Evolutionary conservation across 1,140 invertebrate species (phyloP), one percentile per base, ranked within the genome.

Genomic region (Ostrea edulis): DNA sequence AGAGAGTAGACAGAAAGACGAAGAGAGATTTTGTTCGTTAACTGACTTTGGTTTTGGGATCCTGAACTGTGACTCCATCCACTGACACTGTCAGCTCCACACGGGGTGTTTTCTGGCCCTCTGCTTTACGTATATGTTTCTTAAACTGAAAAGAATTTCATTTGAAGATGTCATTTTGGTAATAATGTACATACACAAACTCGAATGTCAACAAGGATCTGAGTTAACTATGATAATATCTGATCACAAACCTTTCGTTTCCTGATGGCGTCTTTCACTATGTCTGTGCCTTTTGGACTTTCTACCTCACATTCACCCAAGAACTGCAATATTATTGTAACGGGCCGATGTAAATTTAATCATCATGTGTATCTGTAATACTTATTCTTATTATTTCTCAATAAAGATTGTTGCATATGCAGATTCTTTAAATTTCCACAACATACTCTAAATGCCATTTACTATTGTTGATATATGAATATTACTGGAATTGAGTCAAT

Each of bases 211-310:
- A n/a, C 35, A 44, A 2, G 35, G 35, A 44, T 1, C 35, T 44
- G 35, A 5, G 35, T 44, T 44, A 44, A 44, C 35, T 71, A 25
- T 71, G 68, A 71, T 71, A 29, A 4, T 55, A 4, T 55, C 54
- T 12, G 54, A 55, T n/a, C 12, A 84, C 89, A 89, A 90, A 95
- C 95, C 92, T 98, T 98, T 91, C 99, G 95, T 94, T 99, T 98
- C 91, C 98, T 96, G 91, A 99, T 99, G 58, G 98, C 98, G 94
- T 99, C 98, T 95, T 98, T 99, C 0, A 99, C 98, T 35, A 99
- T 97, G 94, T 99, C 98, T 92, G 99, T 98, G 87, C 98, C 98
- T 96, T 99, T 99, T 7, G 98, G 97, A 95, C 98, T 97, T 92
- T 98, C 98, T 65, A 99, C 98, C 93, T 97, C 97, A 81, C 97